Conservation (phyloP, 2,888 invertebrate genomes). For the Amphipyra tragopoginis region DNA sequence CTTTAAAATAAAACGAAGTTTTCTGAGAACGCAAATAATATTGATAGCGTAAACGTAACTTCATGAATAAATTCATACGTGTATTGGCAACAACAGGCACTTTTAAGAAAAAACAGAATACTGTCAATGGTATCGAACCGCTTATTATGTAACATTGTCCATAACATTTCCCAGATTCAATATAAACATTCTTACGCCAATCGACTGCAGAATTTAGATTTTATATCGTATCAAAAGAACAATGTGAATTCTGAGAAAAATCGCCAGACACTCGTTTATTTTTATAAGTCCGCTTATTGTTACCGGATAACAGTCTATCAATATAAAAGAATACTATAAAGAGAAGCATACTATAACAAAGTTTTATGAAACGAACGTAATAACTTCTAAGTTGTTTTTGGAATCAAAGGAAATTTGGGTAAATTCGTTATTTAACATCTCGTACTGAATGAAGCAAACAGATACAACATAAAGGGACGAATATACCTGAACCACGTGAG, state of each 20-base stretch:
- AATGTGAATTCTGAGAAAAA: constrained; percentile 38
- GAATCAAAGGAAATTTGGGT: constrained; percentile 2
- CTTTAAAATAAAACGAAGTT: too few species aligned
- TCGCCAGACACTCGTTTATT: constrained; percentile 39
- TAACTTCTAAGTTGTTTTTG: constrained; percentile 6
- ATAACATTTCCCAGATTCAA: constrained; percentile 17
- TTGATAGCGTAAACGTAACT: too few species aligned
- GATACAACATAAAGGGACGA: too few species aligned
- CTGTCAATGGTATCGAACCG: constrained; percentile 3
- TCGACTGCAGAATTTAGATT: constrained; percentile 32
- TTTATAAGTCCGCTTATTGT: constrained; percentile 38
- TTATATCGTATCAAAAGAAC: constrained; percentile 33
- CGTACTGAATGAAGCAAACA: constrained; percentile 32
- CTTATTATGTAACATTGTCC: constrained; percentile 20
- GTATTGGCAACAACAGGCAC: constrained; percentile 22
- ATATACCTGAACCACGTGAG: too few species aligned
- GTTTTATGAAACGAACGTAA: constrained; percentile 19
- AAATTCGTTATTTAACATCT: constrained; percentile 42
- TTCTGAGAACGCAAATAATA: too few species aligned
- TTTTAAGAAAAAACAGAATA: constrained; percentile 23
- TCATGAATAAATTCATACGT: constrained; percentile 19
- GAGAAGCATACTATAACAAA: constrained; percentile 9
- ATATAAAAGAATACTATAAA: constrained; percentile 32
- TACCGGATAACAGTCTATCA: constrained; percentile 24
- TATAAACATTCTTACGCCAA: constrained; percentile 12